Percentiles rank a stretch among this genome's conserved stretches.
Conservation (phyloP, 2,888 invertebrate species). For the Aethes cnicana region DNA sequence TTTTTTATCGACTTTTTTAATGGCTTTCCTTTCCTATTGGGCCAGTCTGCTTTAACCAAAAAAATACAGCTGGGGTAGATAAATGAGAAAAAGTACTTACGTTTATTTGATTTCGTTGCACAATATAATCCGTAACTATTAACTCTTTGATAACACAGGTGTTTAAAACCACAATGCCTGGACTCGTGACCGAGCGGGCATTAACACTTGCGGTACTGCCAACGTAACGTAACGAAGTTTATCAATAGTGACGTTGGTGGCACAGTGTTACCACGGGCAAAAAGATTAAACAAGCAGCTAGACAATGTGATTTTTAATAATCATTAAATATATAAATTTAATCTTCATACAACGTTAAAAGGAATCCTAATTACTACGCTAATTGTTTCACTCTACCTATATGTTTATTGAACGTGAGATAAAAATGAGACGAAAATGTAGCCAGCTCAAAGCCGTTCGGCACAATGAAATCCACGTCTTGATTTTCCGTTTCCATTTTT, state of each 20-base stretch:
- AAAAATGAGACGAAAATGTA: too few relatives aligned
- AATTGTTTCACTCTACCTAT: too few relatives aligned
- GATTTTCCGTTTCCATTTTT: too few relatives aligned
- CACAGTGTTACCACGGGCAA: slow-evolving; percentile 22
- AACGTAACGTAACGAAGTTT: slow-evolving; percentile 58
- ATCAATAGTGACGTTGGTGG: slow-evolving; percentile 22
- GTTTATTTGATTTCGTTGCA: slow-evolving; percentile 41
- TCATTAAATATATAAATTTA: background rate
- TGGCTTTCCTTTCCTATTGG: slow-evolving; percentile 12
- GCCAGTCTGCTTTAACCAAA: slow-evolving; percentile 17
- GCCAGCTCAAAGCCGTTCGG: too few relatives aligned
- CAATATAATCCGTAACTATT: slow-evolving; percentile 46
- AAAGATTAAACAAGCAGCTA: background rate
- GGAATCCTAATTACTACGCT: too few relatives aligned
- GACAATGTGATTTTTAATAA: background rate
- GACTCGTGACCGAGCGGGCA: slow-evolving; percentile 77
- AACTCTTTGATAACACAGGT: slow-evolving; percentile 46
- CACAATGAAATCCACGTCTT: too few relatives aligned
- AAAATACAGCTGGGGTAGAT: slow-evolving; percentile 1
- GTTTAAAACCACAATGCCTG: slow-evolving; percentile 49
- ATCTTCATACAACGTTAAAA: too few relatives aligned
- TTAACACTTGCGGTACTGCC: slow-evolving; percentile 67
- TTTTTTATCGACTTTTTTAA: slow-evolving; percentile 42
- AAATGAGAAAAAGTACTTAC: slow-evolving; percentile 43
- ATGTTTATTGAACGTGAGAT: too few relatives aligned